phyloP scores from a whole-genome alignment of 2,888 invertebrate species.

The Tetheella fluctuosa region DNA sequence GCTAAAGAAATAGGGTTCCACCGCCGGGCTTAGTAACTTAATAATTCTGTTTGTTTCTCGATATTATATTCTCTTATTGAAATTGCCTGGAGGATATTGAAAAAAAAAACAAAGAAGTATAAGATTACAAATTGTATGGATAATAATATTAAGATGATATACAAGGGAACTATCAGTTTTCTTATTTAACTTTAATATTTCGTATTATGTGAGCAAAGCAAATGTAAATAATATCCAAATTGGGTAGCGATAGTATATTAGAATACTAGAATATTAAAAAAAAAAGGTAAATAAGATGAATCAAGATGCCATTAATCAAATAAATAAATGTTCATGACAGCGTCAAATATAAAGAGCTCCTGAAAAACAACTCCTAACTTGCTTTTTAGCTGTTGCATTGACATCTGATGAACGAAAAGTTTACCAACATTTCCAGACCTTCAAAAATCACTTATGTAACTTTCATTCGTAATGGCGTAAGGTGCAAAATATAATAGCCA shows the following conservation, averaged over 20 bases:
- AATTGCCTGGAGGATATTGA: slow-evolving; percentile 3
- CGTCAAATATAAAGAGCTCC: not conserved
- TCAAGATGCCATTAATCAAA: not conserved
- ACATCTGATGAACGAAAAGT: slow-evolving; percentile 22
- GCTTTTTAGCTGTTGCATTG: too few species aligned
- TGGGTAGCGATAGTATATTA: too few species aligned
- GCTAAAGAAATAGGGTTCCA: not conserved
- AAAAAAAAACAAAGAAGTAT: not conserved
- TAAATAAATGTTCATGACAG: not conserved
- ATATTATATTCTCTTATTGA: not conserved
- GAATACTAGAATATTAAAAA: too few species aligned
- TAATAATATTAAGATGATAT: not conserved
- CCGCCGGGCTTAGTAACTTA: not conserved
- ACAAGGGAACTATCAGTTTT: not conserved
- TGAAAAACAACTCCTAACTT: not conserved
- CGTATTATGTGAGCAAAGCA: too few species aligned
- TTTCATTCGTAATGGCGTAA: slow-evolving; percentile 15
- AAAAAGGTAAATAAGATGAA: too few species aligned
- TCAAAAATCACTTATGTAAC: not conserved
- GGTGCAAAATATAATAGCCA: slow-evolving; percentile 11
- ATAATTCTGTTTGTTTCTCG: not conserved
- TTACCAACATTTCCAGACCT: slow-evolving; percentile 7
- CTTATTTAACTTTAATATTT: not conserved
- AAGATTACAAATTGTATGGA: not conserved
- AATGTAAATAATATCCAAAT: too few species aligned